These are phyloP conservation scores for Pegoplata infirma DNA, from an alignment of 2,888 invertebrate genomes.

Conservation along the genomic window DNA sequence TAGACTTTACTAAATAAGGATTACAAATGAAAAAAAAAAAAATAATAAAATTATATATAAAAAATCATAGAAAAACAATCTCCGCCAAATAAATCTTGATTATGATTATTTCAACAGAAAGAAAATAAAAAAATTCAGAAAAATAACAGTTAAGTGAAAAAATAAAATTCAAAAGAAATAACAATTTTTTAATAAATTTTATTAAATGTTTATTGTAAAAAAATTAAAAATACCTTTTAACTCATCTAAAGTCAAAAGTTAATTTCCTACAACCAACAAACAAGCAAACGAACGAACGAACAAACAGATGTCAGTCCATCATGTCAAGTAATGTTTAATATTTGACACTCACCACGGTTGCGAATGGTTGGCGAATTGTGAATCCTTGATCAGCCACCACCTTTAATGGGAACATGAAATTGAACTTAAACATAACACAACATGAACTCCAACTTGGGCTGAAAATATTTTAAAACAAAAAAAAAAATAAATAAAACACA, in stretches of 20 bases:
- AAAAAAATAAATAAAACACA: background rate
- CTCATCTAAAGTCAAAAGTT: conserved; percentile 50
- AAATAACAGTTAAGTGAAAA: conserved; percentile 47
- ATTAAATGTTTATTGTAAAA: background rate
- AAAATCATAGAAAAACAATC: conserved; percentile 61
- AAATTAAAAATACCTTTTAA: conserved; percentile 17
- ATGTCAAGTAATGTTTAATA: conserved; percentile 49
- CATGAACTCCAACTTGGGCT: background rate
- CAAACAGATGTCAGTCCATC: conserved; percentile 49
- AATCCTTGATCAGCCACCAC: conserved; percentile 50
- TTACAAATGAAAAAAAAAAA: conserved; percentile 25
- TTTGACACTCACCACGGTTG: conserved; percentile 56
- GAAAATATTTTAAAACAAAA: background rate
- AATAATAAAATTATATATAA: conserved; percentile 26
- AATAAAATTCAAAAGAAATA: background rate
- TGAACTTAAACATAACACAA: conserved; percentile 45
- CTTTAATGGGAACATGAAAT: conserved; percentile 53
- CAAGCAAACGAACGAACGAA: background rate
- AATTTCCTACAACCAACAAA: conserved; percentile 47
- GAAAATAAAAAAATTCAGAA: background rate
- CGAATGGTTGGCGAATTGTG: conserved; percentile 34
- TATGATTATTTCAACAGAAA: conserved; percentile 51
- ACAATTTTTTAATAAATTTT: conserved; percentile 1
- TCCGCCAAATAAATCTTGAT: conserved; percentile 59
- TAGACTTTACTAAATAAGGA: conserved; percentile 58